Conservation (phyloP, 1,140 invertebrate genomes). For the Aphaenogaster ashmeadi region DNA sequence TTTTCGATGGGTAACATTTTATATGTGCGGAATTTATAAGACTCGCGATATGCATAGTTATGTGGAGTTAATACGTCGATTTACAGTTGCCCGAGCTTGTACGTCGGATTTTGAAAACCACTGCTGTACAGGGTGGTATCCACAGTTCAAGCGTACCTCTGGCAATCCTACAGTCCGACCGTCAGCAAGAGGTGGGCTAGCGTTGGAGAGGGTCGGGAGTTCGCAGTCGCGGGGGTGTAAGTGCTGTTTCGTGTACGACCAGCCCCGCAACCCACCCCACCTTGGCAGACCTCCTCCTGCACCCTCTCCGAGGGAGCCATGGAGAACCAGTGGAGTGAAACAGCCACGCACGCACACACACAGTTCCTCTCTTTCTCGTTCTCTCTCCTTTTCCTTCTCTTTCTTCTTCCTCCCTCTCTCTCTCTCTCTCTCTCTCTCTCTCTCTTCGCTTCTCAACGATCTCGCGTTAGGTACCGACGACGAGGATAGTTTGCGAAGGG, state of each 20-base stretch:
- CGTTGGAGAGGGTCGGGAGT: conserved; percentile 78
- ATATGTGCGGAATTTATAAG: background rate
- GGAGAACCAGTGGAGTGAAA: conserved; percentile 60
- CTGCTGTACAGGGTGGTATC: conserved; percentile 58
- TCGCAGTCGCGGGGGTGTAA: conserved; percentile 81
- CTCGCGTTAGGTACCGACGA: conserved; percentile 44
- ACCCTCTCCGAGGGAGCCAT: conserved; percentile 25
- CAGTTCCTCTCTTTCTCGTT: conserved; percentile 8
- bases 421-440: background rate
- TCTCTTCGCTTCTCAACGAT: conserved; percentile 54
- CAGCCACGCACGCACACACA: conserved; percentile 31
- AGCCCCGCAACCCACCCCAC: conserved; percentile 47
- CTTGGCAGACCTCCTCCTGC: conserved; percentile 42
- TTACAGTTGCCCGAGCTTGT: background rate
- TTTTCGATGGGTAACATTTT: background rate
- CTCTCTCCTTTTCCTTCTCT: background rate
- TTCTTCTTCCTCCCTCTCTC: background rate
- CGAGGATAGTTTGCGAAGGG: conserved; percentile 56
- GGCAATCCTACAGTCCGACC: conserved; percentile 69
- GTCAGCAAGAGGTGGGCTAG: conserved; percentile 73
- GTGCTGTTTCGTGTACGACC: conserved; percentile 85
- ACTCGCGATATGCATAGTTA: background rate
- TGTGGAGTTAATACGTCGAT: background rate
- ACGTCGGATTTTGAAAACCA: conserved; percentile 67
- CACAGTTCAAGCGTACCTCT: conserved; percentile 68